Percentiles rank a stretch among this genome's conserved stretches.
These are phyloP conservation scores for Drosophila pseudoobscura DNA, from an alignment of 1,140 invertebrate genomes.

Conservation along the genomic window DNA sequence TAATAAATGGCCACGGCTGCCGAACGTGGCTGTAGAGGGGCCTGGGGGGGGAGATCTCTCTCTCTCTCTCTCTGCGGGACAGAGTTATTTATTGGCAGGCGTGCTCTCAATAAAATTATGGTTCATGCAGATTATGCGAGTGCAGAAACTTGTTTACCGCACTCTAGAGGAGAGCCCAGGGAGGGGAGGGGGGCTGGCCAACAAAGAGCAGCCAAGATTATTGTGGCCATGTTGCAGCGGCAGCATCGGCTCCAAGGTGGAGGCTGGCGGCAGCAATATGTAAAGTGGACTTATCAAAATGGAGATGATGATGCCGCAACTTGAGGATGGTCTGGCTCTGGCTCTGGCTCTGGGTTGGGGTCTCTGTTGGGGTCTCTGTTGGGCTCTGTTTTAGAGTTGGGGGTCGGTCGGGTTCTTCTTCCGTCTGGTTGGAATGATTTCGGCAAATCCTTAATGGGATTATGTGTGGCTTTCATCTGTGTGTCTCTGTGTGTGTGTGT, in stretches of 20 bases:
- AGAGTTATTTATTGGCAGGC: conserved; percentile 80
- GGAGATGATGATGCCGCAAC: conserved; percentile 43
- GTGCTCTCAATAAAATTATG: conserved; percentile 82
- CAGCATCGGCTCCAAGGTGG: conserved; percentile 1
- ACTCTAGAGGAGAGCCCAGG: background rate
- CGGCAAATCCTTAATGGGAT: conserved; percentile 43
- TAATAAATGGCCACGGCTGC: conserved; percentile 74
- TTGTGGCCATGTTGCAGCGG: conserved; percentile 61
- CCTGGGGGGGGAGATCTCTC: background rate
- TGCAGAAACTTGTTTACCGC: conserved; percentile 78
- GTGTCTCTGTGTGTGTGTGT: conserved; percentile 10
- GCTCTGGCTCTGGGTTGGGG: no score
- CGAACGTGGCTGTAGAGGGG: conserved; percentile 7
- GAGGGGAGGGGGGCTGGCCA: background rate
- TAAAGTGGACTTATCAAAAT: conserved; percentile 68
- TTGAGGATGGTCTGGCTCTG: conserved; percentile 14
- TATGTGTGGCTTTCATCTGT: conserved; percentile 20
- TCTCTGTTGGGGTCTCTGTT: no score
- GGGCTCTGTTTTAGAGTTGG: no score
- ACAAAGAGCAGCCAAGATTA: conserved; percentile 48
- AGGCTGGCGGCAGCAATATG: conserved; percentile 13
- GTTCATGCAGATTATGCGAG: conserved; percentile 81
- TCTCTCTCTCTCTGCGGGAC: conserved; percentile 3
- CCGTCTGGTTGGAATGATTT: conserved; percentile 26
- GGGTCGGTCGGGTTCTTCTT: no score